A percentile compares a stretch with the other conserved stretches of the same genome.
Conservation (phyloP, 2,113 vertebrate species). For the Pachyramphus minor region DNA sequence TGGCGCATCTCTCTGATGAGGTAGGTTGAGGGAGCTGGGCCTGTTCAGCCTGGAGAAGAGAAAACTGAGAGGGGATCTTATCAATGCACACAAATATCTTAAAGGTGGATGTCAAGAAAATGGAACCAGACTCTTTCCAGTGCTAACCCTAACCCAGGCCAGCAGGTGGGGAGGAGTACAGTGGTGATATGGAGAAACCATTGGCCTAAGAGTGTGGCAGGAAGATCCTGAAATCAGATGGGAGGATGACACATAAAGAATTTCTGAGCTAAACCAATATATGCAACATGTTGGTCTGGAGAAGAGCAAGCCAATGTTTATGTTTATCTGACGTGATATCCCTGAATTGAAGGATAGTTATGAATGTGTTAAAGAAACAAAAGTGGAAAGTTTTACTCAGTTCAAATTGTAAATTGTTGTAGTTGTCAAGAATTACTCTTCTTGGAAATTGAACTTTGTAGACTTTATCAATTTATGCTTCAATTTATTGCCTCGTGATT, state of each 20-base stretch:
- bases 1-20: not conserved
- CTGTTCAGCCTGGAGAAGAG: not conserved
- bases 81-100: not conserved
- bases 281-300: not conserved
- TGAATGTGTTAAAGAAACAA: not conserved
- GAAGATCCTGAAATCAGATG: not conserved
- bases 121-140: not conserved
- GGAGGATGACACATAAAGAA: not conserved
- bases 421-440: not conserved
- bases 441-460: not conserved
- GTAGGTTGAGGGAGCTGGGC: not conserved
- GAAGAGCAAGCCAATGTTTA: not conserved
- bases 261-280: not conserved
- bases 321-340: not conserved
- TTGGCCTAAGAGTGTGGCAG: fast-evolving
- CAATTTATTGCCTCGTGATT: not conserved
- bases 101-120: not conserved
- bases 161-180: fast-evolving
- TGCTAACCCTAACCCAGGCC: not conserved
- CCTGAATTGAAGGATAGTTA: not conserved
- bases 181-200: not conserved
- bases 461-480: not conserved
- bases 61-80: not conserved
- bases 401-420: not conserved
- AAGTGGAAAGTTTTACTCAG: not conserved